Base-by-base conservation (phyloP, 1,140 invertebrate species). In the Drosophila lacertosa region DNA sequence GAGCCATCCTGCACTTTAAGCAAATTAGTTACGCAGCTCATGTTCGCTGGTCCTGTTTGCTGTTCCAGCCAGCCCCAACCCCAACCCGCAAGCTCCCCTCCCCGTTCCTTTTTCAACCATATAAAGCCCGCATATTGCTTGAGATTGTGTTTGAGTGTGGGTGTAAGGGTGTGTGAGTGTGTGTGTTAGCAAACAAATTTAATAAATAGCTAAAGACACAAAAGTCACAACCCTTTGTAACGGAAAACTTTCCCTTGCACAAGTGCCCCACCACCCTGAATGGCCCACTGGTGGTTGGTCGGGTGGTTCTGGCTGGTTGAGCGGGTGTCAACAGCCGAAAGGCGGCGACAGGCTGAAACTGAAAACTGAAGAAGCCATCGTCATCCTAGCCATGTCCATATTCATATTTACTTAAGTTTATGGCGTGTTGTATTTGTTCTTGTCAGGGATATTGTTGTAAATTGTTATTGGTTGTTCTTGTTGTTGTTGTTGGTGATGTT, bases 1-100 rank as follows among this genome's bases (percentile, higher is more conserved):
- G 81, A 77, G 81, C 40, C 81, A 81, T 77, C 76, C 65, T 86
- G 82, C 81, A 88, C 77, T 86, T 88, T 86, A 86, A 54, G 81
- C 81, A 88, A 88, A 86, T 86, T 86, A 86, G 81, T 86, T 86
- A 86, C 81, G 81, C 81, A 86, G 81, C 81, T 86, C 81, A 88
- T 86, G 81, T 86, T 88, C 65, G 57, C 66, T 73, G 67, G 47
- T 80, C 57, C 63, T 67, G 54, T 73, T 40, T 59, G 44, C 26
- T 7, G 42, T 44, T 58, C 32, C 59, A 15, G 35, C 47, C 59
- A 40, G 37, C 44, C 45, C 37, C 2, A 22, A 22, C 6, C 4
- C 7, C 37, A 15, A 3, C 29, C 29, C 2, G 2, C 10, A n/a
- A n/a, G n/a, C n/a, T n/a, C n/a, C n/a, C 40, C 33, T 35, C 5